phyloP scores from a whole-genome alignment of 2,888 invertebrate genomes.

The Ischnura elegans region DNA sequence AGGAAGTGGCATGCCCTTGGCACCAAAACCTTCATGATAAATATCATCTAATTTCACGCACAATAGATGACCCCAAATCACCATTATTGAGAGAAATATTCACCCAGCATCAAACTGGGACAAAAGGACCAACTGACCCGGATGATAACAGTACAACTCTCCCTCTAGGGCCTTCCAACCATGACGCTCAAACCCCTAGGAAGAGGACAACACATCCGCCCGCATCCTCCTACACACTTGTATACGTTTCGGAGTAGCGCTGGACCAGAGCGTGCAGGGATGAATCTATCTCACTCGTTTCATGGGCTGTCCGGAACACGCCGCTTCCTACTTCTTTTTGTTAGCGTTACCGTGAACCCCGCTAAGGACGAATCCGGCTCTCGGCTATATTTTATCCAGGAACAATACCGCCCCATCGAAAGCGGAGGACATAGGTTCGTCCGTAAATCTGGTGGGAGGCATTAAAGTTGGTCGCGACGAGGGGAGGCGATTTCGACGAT shows the following conservation, averaged over 20 bases:
- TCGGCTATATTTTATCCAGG: constrained; percentile 5
- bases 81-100: neutral
- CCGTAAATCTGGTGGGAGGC: constrained; percentile 29
- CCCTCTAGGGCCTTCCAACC: neutral
- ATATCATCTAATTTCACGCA: no score
- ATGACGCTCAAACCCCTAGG: neutral
- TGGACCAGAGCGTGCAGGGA: neutral
- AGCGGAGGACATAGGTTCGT: constrained; percentile 19
- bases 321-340: neutral
- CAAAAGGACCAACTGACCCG: neutral
- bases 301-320: neutral
- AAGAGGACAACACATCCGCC: neutral
- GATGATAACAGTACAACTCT: neutral
- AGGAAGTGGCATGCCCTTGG: no score
- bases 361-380: constrained; percentile 19
- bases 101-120: neutral
- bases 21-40: no score
- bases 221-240: neutral
- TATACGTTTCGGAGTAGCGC: neutral
- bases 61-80: no score
- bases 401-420: constrained; percentile 21
- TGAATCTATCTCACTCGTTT: neutral
- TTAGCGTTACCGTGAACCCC: neutral
- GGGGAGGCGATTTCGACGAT: constrained; percentile 19
- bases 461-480: constrained; percentile 31